These are phyloP conservation scores for Zaprionus lineosus DNA, from an alignment of 2,888 invertebrate genomes.

Conservation along the genomic window DNA sequence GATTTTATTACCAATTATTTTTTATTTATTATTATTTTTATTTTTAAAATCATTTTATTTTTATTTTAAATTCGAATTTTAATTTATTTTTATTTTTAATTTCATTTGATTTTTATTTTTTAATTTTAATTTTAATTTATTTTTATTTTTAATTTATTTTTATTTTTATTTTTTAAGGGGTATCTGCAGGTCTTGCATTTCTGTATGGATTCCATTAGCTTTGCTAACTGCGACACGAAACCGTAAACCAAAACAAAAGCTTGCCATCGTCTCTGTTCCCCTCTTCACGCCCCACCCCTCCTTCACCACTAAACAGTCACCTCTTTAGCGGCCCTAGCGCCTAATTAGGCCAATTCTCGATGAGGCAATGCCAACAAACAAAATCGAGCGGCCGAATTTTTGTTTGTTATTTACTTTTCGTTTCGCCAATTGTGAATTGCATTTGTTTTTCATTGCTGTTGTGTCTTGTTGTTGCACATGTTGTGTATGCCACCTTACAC, in stretches of 20 bases:
- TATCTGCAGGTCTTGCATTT: not conserved
- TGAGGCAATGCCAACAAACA: constrained; percentile 63
- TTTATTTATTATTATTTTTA: too few species aligned
- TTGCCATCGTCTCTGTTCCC: constrained; percentile 12
- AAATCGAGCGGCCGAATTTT: constrained; percentile 59
- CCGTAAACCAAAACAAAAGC: constrained; percentile 63
- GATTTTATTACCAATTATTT: too few species aligned
- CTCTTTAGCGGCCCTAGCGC: constrained; percentile 8
- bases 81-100: too few species aligned
- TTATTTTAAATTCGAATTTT: too few species aligned
- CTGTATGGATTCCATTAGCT: not conserved
- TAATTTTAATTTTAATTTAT: too few species aligned
- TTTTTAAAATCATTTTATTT: too few species aligned
- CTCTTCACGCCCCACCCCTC: not conserved
- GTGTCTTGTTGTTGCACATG: constrained; percentile 6
- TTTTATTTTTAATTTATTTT: not conserved
- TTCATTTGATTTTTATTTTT: too few species aligned
- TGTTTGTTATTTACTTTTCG: constrained; percentile 58
- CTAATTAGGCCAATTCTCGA: constrained; percentile 71
- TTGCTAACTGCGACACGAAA: constrained; percentile 51
- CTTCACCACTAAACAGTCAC: not conserved
- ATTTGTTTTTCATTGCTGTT: constrained; percentile 20
- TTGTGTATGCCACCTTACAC: constrained; percentile 6
- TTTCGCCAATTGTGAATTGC: constrained; percentile 47
- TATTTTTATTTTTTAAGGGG: not conserved